These are phyloP conservation scores for Chiroxiphia lanceolata DNA, from an alignment of 2,797 vertebrate genomes.

Conservation along the genomic window DNA sequence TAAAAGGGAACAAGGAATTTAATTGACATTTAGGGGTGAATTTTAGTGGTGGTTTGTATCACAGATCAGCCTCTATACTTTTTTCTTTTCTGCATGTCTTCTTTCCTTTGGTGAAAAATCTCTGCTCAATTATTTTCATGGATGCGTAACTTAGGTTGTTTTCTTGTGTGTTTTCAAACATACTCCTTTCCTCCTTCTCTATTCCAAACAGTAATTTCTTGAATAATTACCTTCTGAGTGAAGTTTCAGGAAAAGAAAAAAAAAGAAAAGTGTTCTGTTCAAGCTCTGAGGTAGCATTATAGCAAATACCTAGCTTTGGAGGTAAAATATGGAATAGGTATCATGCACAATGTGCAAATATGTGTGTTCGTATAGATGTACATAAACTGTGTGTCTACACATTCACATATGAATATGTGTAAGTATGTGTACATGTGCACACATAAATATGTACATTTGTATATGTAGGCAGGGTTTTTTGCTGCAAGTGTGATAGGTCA, in stretches of 20 bases:
- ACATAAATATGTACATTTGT: accelerated
- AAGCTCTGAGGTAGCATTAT: not conserved
- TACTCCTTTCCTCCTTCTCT: not conserved
- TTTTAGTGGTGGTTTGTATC: not conserved
- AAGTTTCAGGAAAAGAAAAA: not conserved
- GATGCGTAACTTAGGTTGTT: not conserved
- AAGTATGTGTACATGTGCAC: not conserved
- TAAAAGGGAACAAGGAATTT: not conserved
- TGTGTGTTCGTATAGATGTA: accelerated
- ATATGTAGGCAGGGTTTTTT: not conserved
- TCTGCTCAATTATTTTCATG: not conserved
- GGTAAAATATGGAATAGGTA: not conserved
- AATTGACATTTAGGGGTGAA: not conserved
- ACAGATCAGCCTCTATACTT: not conserved
- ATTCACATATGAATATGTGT: not conserved
- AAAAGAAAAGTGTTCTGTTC: not conserved
- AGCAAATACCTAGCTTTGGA: not conserved
- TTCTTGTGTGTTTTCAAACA: not conserved
- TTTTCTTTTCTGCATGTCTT: not conserved
- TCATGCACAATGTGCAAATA: not conserved
- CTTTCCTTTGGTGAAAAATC: not conserved
- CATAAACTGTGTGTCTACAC: not conserved
- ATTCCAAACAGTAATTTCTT: not conserved
- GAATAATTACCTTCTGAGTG: not conserved
- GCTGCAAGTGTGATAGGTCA: not conserved